Evolutionary conservation across 2,113 vertebrate genomes (phyloP).

Genomic region (Pygoscelis antarcticus): DNA sequence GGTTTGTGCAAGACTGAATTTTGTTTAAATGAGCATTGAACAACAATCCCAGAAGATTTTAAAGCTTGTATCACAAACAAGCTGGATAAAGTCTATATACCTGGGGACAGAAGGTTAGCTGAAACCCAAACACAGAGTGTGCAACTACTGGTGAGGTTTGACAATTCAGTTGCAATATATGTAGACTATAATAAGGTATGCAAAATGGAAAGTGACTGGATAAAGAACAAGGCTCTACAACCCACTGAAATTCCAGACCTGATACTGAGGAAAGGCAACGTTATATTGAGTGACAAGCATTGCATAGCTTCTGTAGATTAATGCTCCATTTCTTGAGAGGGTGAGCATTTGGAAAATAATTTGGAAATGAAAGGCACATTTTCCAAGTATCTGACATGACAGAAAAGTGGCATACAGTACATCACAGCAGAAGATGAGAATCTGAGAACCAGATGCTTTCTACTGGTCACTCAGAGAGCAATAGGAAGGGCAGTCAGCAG

Average conservation of each 20-base stretch:
- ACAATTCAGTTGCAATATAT: not conserved
- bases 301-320: not conserved
- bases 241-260: not conserved
- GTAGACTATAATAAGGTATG: not conserved
- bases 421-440: not conserved
- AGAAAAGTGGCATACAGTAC: not conserved
- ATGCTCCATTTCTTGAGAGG: not conserved
- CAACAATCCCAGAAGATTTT: not conserved
- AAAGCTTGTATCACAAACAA: not conserved
- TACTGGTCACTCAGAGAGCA: not conserved
- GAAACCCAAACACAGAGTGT: not conserved
- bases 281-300: not conserved
- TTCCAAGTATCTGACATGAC: not conserved
- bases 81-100: not conserved
- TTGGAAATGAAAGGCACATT: not conserved
- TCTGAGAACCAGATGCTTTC: not conserved
- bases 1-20: not conserved
- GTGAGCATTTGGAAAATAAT: not conserved
- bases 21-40: not conserved
- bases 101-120: not conserved
- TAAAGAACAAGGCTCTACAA: not conserved
- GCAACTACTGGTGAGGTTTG: not conserved
- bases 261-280: not conserved
- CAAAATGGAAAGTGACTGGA: not conserved
- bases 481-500: not conserved